These are phyloP conservation scores for Drosophila emarginata DNA, from an alignment of 2,888 invertebrate genomes.

Conservation along the genomic window DNA sequence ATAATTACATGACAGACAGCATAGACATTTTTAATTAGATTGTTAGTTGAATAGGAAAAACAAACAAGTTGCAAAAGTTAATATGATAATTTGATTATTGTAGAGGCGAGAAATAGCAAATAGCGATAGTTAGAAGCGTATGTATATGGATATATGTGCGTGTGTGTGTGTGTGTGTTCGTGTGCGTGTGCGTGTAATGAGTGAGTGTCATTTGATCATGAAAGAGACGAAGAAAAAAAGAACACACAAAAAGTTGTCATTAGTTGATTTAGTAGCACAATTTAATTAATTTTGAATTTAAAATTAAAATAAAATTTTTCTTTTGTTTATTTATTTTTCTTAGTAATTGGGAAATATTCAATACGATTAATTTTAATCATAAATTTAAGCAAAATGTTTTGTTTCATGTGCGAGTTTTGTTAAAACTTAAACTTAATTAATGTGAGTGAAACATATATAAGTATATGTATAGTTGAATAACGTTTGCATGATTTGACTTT, in stretches of 20 bases:
- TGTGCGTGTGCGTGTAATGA: constrained; percentile 37
- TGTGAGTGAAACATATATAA: not conserved
- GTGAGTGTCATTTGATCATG: constrained; percentile 58
- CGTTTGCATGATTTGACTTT: not conserved
- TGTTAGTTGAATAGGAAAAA: constrained; percentile 40
- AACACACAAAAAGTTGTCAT: constrained; percentile 66
- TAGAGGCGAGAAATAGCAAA: constrained; percentile 14
- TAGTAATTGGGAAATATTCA: not conserved
- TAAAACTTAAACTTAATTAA: constrained; percentile 11
- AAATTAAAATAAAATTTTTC: constrained; percentile 7
- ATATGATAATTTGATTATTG: constrained; percentile 41
- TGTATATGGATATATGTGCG: constrained; percentile 14
- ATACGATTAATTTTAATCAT: too few species aligned
- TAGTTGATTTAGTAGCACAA: constrained; percentile 53
- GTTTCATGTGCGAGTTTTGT: not conserved
- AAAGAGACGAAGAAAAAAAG: constrained; percentile 77
- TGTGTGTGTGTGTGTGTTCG: constrained; percentile 21
- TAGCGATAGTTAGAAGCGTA: constrained; percentile 14
- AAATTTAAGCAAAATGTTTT: not conserved
- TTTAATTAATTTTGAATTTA: constrained; percentile 36
- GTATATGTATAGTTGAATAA: not conserved
- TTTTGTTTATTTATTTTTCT: constrained; percentile 26
- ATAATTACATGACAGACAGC: constrained; percentile 48
- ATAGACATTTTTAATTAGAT: constrained; percentile 46
- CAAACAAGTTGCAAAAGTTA: constrained; percentile 56